Evolutionary conservation across 1,140 invertebrate species (phyloP).

Genomic region (Drosophila santomea): DNA sequence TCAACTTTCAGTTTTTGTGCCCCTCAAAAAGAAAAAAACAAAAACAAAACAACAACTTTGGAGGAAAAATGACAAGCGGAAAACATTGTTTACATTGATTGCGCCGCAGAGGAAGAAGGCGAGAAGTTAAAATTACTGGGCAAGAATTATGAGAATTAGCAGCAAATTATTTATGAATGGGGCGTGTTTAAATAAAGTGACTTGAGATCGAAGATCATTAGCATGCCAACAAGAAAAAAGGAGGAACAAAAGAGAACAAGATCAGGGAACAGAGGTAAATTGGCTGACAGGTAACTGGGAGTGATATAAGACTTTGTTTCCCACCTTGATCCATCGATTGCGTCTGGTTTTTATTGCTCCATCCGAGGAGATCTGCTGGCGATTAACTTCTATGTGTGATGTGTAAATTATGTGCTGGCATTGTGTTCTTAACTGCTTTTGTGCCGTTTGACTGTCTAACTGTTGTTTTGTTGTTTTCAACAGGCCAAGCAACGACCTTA

Average conservation of each 20-base stretch:
- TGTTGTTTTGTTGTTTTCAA: conserved; percentile 51
- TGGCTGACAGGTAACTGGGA: conserved; percentile 4
- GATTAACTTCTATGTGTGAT: conserved; percentile 37
- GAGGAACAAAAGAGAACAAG: conserved; percentile 6
- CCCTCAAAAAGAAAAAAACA: not conserved
- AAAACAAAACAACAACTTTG: not conserved
- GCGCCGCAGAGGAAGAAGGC: not conserved
- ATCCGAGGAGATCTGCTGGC: conserved; percentile 24
- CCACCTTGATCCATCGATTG: conserved; percentile 35
- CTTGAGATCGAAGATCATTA: conserved; percentile 49
- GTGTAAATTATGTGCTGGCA: conserved; percentile 51
- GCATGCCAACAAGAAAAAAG: conserved; percentile 30
- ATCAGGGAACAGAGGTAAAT: conserved; percentile 12
- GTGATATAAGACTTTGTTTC: conserved; percentile 33
- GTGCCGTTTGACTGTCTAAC: conserved; percentile 50
- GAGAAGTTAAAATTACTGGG: conserved; percentile 24
- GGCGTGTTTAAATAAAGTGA: conserved; percentile 31
- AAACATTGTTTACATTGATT: conserved; percentile 60
- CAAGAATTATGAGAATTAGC: conserved; percentile 55
- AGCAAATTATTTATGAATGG: conserved; percentile 62
- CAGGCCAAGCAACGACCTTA: conserved; percentile 52
- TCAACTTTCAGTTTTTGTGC: conserved; percentile 57
- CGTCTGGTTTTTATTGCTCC: conserved; percentile 29
- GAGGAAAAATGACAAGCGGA: conserved; percentile 55
- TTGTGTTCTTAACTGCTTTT: conserved; percentile 62